Evolutionary conservation across 2,888 invertebrate genomes (phyloP).

Genomic region (Melinaea marsaeus): DNA sequence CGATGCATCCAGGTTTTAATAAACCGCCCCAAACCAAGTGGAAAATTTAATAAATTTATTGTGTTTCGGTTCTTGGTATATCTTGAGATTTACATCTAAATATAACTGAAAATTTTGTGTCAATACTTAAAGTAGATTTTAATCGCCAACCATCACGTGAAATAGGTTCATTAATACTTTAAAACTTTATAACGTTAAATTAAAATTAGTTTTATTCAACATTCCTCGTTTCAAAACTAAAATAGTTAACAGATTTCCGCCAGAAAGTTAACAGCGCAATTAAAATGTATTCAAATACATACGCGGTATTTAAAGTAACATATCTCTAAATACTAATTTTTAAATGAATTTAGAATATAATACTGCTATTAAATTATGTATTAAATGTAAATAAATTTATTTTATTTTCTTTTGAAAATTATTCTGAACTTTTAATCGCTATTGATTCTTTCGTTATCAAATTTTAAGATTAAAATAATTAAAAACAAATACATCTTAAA

Average conservation of each 20-base stretch:
- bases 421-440: no score
- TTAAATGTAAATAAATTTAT: no score
- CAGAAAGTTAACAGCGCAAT: constrained; percentile 30
- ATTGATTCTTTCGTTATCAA: no score
- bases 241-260: constrained; percentile 27
- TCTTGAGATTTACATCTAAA: constrained; percentile 10
- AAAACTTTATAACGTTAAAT: constrained; percentile 2
- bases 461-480: no score
- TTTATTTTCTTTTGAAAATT: no score
- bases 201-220: constrained; percentile 14
- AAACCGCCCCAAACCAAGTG: constrained; percentile 33
- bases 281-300: constrained; percentile 17
- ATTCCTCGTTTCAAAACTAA: constrained; percentile 20
- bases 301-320: background rate
- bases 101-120: background rate
- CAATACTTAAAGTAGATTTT: no score
- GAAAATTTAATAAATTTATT: constrained; percentile 35
- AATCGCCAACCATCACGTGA: no score
- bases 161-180: no score
- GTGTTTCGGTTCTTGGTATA: constrained; percentile 2
- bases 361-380: no score
- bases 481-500: no score
- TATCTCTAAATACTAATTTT: background rate
- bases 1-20: constrained; percentile 41
- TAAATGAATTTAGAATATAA: no score